These are phyloP conservation scores for Cotesia typhae DNA, from an alignment of 1,140 invertebrate species.

Conservation along the genomic window DNA sequence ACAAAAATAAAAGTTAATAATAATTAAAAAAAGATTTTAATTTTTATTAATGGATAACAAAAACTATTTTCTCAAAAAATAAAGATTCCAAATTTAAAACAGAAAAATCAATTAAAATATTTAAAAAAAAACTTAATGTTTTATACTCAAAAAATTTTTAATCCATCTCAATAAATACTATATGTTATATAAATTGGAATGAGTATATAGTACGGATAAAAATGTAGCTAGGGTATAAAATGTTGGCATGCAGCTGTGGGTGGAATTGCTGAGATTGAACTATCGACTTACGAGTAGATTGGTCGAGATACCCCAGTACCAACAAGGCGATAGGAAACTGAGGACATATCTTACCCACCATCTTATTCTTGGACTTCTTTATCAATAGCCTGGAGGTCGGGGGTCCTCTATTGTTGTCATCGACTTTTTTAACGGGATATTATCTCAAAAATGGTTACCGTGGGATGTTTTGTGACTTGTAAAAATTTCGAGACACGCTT, in stretches of 20 bases:
- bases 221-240: slow-evolving; percentile 10
- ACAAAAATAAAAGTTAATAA: no score
- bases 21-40: no score
- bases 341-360: slow-evolving; percentile 22
- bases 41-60: no score
- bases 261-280: slow-evolving; percentile 34
- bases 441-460: slow-evolving; percentile 23
- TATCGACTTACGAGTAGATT: slow-evolving; percentile 33
- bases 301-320: slow-evolving; percentile 22
- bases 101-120: no score
- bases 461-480: slow-evolving; percentile 14
- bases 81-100: no score
- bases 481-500: slow-evolving; percentile 22
- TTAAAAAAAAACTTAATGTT: no score
- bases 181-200: not conserved
- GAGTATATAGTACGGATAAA: not conserved
- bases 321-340: slow-evolving; percentile 16
- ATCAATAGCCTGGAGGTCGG: slow-evolving; percentile 23
- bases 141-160: no score
- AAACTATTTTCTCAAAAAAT: no score
- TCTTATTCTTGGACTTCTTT: slow-evolving; percentile 34
- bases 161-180: not conserved
- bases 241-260: slow-evolving; percentile 26
- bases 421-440: slow-evolving; percentile 24
- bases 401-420: slow-evolving; percentile 35